Conservation (phyloP, 2,888 invertebrate genomes). For the Meiosimyza decipiens region DNA sequence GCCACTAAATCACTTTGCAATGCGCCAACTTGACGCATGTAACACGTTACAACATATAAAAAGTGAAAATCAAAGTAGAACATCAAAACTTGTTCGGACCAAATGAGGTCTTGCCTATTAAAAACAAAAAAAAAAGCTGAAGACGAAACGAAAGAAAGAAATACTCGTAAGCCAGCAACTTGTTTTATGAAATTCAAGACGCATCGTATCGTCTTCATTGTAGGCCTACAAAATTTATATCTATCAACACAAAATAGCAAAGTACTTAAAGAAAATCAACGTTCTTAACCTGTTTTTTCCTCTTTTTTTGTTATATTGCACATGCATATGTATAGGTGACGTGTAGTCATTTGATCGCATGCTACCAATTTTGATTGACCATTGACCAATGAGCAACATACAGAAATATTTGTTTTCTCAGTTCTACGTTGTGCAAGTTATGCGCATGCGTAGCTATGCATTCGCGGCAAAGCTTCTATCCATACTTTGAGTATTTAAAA, state of each 20-base stretch:
- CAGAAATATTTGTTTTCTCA: neutral
- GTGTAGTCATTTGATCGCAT: neutral
- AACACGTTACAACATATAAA: slow-evolving; percentile 1
- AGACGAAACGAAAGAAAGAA: neutral
- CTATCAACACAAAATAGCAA: too few species aligned
- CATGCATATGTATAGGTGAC: neutral
- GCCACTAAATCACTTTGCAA: neutral
- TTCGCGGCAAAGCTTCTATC: too few species aligned
- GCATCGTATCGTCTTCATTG: too few species aligned
- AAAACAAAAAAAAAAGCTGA: neutral
- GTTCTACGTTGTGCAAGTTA: too few species aligned
- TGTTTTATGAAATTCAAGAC: too few species aligned
- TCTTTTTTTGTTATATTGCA: neutral
- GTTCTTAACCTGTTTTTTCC: slow-evolving; percentile 8
- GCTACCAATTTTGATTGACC: slow-evolving; percentile 19
- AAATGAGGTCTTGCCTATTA: slow-evolving; percentile 13
- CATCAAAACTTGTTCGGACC: slow-evolving; percentile 16
- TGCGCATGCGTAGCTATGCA: too few species aligned
- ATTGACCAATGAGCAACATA: slow-evolving; percentile 6
- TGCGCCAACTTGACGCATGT: too few species aligned
- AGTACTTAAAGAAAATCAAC: neutral
- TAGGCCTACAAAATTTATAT: too few species aligned
- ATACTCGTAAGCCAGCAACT: neutral
- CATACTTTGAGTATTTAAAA: too few species aligned
- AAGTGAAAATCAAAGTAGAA: slow-evolving; percentile 28